Base-by-base conservation (phyloP, 2,797 vertebrate genomes). In the Amphiprion clarkii region DNA sequence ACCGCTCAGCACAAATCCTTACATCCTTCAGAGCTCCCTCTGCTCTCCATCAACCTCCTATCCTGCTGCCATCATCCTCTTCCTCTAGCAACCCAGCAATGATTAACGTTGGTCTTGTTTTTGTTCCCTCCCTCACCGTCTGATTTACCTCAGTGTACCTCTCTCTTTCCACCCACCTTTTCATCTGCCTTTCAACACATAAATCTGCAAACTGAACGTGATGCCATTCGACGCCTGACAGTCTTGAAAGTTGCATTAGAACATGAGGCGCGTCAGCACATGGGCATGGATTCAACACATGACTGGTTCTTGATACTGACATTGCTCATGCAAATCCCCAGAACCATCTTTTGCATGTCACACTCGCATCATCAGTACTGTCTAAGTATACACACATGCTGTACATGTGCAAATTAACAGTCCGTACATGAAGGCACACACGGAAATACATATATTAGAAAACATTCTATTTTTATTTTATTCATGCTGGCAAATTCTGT, bases 31-130 rank as follows among this genome's bases (percentile, higher is more conserved):
- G 51, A 81, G 55, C 52, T 77, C 80, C 81, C 56, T 61, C 71
- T 75, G 54, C 65, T 81, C 83, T 74, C 78, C 71, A 79, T 85
- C 78, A 82, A 56, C 76, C 74, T 85, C 76, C 76, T 77, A 71
- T 84, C 84, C 74, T 76, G 39, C 69, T 67, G 57, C 71, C 67
- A 72, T 79, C 79, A 53, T 78, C 74, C 70, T 74, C 67, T 60
- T 84, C 66, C 79, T 77, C 60, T 67, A 36, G 62, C 44, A 71
- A 58, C 66, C 21, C 17, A 6, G 69, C 54, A 44, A 53, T 80
- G 84, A 84, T 78, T 82, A 83, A 81, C 77, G 21, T 33, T 9
- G 14, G 49, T 68, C 76, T 52, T 69, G 67, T 81, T 83, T 87
- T 60, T 39, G 49, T 57, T 81, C 67, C 67, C 62, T 78, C 58